A percentile compares a stretch with the other conserved stretches of the same genome.
Evolutionary conservation across 2,113 vertebrate species (phyloP).

Genomic region (Gadus chalcogrammus): DNA sequence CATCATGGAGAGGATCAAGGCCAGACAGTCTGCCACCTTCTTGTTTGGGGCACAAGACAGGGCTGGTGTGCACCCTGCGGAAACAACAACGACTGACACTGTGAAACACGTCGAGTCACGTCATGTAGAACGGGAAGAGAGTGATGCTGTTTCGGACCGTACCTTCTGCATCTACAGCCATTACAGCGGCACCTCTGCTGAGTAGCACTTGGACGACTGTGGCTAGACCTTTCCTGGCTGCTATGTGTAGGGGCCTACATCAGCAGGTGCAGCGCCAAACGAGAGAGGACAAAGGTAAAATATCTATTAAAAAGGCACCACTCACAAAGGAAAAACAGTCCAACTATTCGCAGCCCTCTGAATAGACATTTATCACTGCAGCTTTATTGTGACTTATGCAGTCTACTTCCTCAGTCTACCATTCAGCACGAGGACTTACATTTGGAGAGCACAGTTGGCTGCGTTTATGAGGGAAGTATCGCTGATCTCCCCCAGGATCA

Average conservation of each 20-base stretch:
- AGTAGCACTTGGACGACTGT: conserved; percentile 95
- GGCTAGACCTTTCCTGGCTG: conserved; percentile 90
- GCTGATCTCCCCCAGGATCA: conserved; percentile 91
- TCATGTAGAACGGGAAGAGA: too few relatives aligned
- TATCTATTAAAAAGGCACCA: not conserved
- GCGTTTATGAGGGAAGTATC: conserved; percentile 95
- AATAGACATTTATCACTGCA: too few relatives aligned
- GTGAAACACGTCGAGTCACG: not conserved
- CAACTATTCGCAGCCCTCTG: too few relatives aligned
- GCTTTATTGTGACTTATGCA: not conserved
- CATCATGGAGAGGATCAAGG: conserved; percentile 98
- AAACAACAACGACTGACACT: not conserved
- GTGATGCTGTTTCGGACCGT: conserved; percentile 23
- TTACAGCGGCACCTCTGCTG: conserved; percentile 91
- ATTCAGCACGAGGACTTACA: conserved; percentile 74
- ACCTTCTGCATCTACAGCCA: conserved; percentile 96
- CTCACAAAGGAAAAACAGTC: not conserved
- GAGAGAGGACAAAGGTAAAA: not conserved
- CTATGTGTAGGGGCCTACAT: conserved; percentile 93
- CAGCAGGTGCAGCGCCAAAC: not conserved
- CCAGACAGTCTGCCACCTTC: conserved; percentile 95
- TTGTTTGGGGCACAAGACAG: conserved; percentile 97
- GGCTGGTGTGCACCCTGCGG: conserved; percentile 87
- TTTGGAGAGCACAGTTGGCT: conserved; percentile 90
- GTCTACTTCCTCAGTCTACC: not conserved